phyloP scores from a whole-genome alignment of 2,888 invertebrate species.

The Coelogynopora nodosa region DNA sequence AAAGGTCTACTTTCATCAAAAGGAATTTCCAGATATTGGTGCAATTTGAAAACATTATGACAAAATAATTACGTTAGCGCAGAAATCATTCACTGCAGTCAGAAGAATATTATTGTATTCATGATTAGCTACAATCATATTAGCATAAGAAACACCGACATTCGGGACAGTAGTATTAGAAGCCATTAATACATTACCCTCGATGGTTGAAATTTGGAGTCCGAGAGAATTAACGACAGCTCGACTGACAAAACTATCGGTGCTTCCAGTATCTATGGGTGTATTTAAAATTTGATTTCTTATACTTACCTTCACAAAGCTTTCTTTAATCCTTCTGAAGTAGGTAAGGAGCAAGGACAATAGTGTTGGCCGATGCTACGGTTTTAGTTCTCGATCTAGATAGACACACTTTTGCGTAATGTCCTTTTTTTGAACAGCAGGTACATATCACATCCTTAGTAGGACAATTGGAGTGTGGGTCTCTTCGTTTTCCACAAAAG shows the following conservation, averaged over 20 bases:
- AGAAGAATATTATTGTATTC: neutral
- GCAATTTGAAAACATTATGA: neutral
- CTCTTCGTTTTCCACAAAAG: neutral
- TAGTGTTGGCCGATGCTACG: neutral
- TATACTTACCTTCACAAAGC: constrained; percentile 1
- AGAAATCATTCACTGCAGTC: neutral
- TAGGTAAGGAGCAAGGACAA: neutral
- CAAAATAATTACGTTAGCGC: neutral
- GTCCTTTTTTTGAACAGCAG: constrained; percentile 17
- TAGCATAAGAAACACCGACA: neutral
- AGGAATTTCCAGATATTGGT: neutral
- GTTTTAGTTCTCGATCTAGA: neutral
- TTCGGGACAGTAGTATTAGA: neutral
- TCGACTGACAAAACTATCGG: constrained; percentile 3
- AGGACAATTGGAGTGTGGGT: constrained; percentile 19
- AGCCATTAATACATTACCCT: neutral
- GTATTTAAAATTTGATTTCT: neutral
- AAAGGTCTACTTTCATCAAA: neutral
- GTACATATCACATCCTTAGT: constrained; percentile 26
- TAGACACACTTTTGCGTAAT: constrained; percentile 14
- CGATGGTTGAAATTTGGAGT: neutral
- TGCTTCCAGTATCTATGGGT: constrained; percentile 20
- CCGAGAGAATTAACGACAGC: neutral
- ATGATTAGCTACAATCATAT: neutral
- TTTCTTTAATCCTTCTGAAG: constrained; percentile 13